phyloP scores from a whole-genome alignment of 2,113 vertebrate species.

The Prunella fulvescens region DNA sequence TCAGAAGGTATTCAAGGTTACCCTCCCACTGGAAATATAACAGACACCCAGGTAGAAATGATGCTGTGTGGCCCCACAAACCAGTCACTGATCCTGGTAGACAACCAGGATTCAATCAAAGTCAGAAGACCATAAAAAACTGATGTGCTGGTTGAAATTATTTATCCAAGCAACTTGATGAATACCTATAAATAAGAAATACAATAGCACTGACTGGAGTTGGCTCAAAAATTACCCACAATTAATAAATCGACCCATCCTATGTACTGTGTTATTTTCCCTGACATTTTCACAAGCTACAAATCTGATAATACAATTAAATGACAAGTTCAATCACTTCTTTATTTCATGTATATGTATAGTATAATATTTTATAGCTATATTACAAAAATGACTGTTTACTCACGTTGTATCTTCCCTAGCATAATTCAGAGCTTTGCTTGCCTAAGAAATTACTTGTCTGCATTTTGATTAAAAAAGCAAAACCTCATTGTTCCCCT shows the following conservation, averaged over 20 bases:
- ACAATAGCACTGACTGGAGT: background rate
- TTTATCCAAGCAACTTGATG: background rate
- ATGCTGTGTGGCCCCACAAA: background rate
- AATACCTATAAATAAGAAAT: conserved; percentile 17
- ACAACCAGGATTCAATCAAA: background rate
- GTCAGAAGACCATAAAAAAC: background rate
- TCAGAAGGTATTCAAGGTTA: background rate
- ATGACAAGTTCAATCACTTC: conserved; percentile 56
- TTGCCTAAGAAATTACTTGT: conserved; percentile 66
- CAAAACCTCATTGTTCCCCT: conserved; percentile 42
- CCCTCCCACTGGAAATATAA: background rate
- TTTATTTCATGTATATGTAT: conserved; percentile 44
- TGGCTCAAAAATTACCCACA: conserved; percentile 37
- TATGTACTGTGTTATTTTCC: conserved; percentile 4
- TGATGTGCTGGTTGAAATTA: background rate
- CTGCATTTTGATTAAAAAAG: conserved; percentile 67
- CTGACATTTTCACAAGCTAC: conserved; percentile 45
- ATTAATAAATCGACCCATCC: conserved; percentile 56
- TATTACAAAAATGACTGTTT: conserved; percentile 49
- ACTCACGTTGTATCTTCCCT: conserved; percentile 11
- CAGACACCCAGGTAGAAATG: background rate
- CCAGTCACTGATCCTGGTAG: background rate
- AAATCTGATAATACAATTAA: conserved; percentile 50
- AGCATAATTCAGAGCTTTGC: conserved; percentile 58
- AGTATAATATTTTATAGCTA: conserved; percentile 56